These are phyloP conservation scores for Oxyura jamaicensis DNA, from an alignment of 2,113 vertebrate species.

Conservation along the genomic window DNA sequence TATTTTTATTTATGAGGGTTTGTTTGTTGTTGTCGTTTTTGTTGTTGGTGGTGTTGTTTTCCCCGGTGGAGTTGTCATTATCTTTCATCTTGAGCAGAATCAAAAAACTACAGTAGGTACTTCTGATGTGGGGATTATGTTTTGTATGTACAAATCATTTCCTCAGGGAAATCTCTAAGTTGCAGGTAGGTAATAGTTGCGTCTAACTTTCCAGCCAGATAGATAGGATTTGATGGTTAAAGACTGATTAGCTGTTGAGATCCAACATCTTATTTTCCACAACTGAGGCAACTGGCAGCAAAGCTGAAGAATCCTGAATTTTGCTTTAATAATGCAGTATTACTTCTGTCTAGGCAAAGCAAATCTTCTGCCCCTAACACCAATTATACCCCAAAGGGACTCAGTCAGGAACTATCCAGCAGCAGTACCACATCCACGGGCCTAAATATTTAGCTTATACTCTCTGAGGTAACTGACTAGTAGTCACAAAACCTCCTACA, in stretches of 20 bases:
- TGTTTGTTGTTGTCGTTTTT: not conserved
- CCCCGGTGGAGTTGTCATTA: not conserved
- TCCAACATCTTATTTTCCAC: not conserved
- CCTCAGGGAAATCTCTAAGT: not conserved
- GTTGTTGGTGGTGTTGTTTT: not conserved
- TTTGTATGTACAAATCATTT: not conserved
- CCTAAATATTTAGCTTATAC: not conserved
- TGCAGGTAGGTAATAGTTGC: not conserved
- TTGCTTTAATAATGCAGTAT: not conserved
- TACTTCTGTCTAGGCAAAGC: not conserved
- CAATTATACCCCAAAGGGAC: not conserved
- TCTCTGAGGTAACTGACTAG: not conserved
- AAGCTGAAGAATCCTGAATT: not conserved
- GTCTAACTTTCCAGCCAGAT: not conserved
- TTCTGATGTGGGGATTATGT: conserved; percentile 22
- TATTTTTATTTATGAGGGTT: not conserved
- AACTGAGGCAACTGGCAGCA: not conserved
- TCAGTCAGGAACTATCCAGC: not conserved
- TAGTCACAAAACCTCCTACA: not conserved
- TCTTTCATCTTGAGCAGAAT: conserved; percentile 17
- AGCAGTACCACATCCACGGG: not conserved
- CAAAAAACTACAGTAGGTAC: not conserved
- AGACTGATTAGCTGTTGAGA: not conserved
- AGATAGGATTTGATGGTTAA: not conserved
- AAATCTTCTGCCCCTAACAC: not conserved